These are phyloP conservation scores for Clanis bilineata DNA, from an alignment of 2,888 invertebrate genomes.

Conservation along the genomic window DNA sequence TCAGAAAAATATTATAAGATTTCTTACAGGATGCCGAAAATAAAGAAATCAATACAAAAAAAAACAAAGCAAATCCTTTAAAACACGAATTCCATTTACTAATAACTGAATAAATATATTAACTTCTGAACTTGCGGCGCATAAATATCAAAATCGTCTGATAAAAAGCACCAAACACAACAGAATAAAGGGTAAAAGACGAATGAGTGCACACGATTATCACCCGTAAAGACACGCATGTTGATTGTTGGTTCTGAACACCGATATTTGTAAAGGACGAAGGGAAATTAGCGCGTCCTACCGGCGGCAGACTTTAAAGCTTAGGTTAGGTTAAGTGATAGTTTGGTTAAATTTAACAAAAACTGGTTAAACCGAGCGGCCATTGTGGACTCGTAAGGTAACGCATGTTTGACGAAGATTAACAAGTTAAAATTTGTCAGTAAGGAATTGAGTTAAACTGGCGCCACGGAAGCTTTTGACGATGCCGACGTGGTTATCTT, in stretches of 20 bases:
- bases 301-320: conserved; percentile 65
- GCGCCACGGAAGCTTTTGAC: conserved; percentile 4
- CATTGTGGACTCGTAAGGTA: neutral
- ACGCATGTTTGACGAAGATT: conserved; percentile 8
- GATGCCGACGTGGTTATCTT: neutral
- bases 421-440: conserved; percentile 14
- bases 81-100: conserved; percentile 13
- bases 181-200: neutral
- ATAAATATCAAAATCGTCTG: neutral
- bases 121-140: conserved; percentile 4
- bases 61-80: conserved; percentile 10
- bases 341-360: conserved; percentile 40
- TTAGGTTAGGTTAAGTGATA: conserved; percentile 38
- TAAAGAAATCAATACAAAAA: conserved; percentile 8
- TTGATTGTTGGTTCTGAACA: conserved; percentile 15
- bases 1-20: neutral
- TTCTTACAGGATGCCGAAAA: neutral
- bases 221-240: conserved; percentile 10
- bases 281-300: conserved; percentile 73
- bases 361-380: conserved; percentile 22
- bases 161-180: neutral
- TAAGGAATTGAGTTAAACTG: conserved; percentile 6
- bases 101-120: conserved; percentile 12
- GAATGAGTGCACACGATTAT: neutral
- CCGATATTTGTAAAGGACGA: conserved; percentile 67